phyloP scores from a whole-genome alignment of 2,797 vertebrate species.

The Rhynchotus rufescens region DNA sequence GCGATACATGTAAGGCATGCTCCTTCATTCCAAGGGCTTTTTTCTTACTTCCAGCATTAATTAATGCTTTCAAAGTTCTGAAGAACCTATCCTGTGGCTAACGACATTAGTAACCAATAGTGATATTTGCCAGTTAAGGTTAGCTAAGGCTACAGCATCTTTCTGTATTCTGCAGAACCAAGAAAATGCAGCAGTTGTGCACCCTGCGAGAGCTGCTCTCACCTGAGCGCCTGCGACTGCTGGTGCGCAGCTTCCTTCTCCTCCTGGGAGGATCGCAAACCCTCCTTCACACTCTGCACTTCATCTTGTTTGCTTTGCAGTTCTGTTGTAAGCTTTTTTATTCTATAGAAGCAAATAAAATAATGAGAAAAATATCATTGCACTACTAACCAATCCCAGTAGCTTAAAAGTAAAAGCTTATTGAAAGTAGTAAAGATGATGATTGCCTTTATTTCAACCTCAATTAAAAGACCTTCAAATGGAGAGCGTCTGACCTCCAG shows the following conservation, averaged over 20 bases:
- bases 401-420: neutral
- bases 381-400: neutral
- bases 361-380: neutral
- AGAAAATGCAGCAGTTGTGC: neutral
- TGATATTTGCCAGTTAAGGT: neutral
- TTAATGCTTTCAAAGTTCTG: too few species aligned
- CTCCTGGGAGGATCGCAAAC: conserved; percentile 67
- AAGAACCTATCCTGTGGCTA: neutral
- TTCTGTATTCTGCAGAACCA: neutral
- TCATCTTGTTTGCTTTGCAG: conserved; percentile 78
- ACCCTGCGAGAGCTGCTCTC: conserved; percentile 39
- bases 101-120: neutral
- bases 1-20: too few species aligned
- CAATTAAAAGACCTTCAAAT: neutral
- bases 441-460: neutral
- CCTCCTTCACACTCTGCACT: conserved; percentile 69
- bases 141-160: neutral
- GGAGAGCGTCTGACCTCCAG: neutral
- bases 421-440: neutral
- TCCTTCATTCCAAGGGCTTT: too few species aligned
- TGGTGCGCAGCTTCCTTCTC: conserved; percentile 77
- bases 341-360: conserved; percentile 65
- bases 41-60: too few species aligned
- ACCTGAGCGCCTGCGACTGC: conserved; percentile 82
- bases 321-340: conserved; percentile 71